Evolutionary conservation across 2,888 invertebrate species (phyloP).

Genomic region (Gymnoscelis rufifasciata): DNA sequence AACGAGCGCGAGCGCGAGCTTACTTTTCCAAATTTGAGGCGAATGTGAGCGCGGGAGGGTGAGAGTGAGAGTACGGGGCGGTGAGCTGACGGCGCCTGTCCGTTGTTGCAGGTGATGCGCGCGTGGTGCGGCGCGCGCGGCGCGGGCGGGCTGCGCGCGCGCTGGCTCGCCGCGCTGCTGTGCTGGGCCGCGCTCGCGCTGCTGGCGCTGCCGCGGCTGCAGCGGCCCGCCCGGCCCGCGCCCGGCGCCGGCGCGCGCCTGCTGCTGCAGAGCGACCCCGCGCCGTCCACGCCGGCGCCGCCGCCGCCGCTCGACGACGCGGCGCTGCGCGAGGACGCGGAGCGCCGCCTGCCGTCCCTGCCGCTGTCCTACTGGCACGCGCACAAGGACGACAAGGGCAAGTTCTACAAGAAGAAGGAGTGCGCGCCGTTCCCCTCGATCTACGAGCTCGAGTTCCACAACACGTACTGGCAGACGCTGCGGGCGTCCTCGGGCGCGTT

Average conservation of each 20-base stretch:
- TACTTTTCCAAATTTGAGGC: too few species aligned
- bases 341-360: slow-evolving; percentile 88
- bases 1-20: too few species aligned
- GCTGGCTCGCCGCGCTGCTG: slow-evolving; percentile 61
- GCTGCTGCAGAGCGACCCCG: slow-evolving; percentile 43
- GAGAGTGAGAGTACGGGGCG: too few species aligned
- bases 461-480: slow-evolving; percentile 94
- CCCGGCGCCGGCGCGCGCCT: slow-evolving; percentile 30
- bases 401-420: slow-evolving; percentile 81
- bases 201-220: slow-evolving; percentile 55
- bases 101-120: slow-evolving; percentile 58
- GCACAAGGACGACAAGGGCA: slow-evolving; percentile 87
- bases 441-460: slow-evolving; percentile 95
- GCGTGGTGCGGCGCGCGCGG: slow-evolving; percentile 46
- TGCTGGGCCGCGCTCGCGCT: slow-evolving; percentile 62
- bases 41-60: too few species aligned
- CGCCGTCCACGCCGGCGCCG: slow-evolving; percentile 77
- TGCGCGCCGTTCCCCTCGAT: slow-evolving; percentile 93
- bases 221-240: slow-evolving; percentile 36
- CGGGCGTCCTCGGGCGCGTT: slow-evolving; percentile 91
- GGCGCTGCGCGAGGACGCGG: slow-evolving; percentile 87
- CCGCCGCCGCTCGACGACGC: slow-evolving; percentile 78
- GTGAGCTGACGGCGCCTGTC: neutral
- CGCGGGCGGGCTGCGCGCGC: slow-evolving; percentile 24
- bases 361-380: slow-evolving; percentile 92